phyloP scores from a whole-genome alignment of 2,113 vertebrate genomes.

The Lophura nycthemera region DNA sequence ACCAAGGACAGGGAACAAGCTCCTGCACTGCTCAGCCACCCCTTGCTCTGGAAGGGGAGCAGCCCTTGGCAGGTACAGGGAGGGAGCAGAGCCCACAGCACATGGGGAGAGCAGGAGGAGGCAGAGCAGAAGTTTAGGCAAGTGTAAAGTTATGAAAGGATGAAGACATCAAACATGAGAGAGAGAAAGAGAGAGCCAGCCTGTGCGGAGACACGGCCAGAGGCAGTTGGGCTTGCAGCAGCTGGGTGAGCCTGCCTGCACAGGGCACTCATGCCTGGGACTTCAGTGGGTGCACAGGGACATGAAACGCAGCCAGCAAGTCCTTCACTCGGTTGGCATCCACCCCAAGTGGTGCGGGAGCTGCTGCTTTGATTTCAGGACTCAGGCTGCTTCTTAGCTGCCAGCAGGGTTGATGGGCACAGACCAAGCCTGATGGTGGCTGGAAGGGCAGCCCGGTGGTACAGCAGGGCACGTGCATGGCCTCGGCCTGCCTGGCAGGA shows the following conservation, averaged over 20 bases:
- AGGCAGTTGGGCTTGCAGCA: background rate
- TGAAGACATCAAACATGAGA: slow-evolving; percentile 47
- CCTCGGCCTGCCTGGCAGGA: background rate
- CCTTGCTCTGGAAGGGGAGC: background rate
- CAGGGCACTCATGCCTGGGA: background rate
- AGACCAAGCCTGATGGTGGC: background rate
- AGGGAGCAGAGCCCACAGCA: slow-evolving; percentile 51
- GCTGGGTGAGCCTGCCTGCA: background rate
- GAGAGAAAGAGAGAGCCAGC: background rate
- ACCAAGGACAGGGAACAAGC: background rate
- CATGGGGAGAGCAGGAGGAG: background rate
- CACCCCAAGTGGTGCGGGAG: background rate
- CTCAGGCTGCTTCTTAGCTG: background rate
- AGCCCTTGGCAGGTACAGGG: background rate
- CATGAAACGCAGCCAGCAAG: background rate
- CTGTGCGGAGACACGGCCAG: background rate
- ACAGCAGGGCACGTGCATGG: background rate
- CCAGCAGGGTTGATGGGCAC: background rate
- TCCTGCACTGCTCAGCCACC: slow-evolving; percentile 1
- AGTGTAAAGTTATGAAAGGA: slow-evolving; percentile 52
- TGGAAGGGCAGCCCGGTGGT: background rate
- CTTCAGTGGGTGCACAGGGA: background rate
- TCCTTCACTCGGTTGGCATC: background rate
- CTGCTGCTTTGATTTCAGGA: background rate
- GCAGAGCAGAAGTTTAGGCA: slow-evolving; percentile 2